phyloP scores from a whole-genome alignment of 2,888 invertebrate species.

The Sericinus montela region DNA sequence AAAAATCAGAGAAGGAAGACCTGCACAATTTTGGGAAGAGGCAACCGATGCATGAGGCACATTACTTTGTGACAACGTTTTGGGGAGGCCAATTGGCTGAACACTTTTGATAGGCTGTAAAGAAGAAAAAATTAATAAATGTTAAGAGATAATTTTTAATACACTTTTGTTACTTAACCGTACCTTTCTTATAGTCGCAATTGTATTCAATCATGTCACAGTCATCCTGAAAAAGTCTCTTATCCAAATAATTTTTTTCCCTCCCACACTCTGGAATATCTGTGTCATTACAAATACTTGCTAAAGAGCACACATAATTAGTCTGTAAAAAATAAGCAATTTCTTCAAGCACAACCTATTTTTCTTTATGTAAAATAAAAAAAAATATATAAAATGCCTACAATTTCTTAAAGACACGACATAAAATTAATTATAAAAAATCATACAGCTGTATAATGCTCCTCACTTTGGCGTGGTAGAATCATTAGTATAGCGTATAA shows the following conservation, averaged over 20 bases:
- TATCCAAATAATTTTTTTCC: conserved; percentile 15
- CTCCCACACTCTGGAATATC: conserved; percentile 53
- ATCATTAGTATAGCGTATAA: background rate
- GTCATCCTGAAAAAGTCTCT: conserved; percentile 48
- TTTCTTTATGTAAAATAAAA: too few relatives aligned
- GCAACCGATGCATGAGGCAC: too few relatives aligned
- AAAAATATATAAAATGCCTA: too few relatives aligned
- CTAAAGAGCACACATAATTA: conserved; percentile 40
- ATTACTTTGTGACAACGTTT: too few relatives aligned
- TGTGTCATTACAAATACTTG: conserved; percentile 59
- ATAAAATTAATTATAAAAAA: background rate
- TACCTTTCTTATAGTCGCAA: conserved; percentile 45
- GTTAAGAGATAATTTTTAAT: too few relatives aligned
- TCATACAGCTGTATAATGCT: conserved; percentile 10
- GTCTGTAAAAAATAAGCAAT: conserved; percentile 31
- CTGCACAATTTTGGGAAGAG: too few relatives aligned
- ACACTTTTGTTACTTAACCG: conserved; percentile 3
- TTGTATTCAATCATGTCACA: conserved; percentile 57
- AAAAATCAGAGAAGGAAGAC: too few relatives aligned
- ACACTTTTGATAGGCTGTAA: too few relatives aligned
- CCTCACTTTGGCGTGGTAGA: conserved; percentile 1
- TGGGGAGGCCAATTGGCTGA: too few relatives aligned
- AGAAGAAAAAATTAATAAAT: too few relatives aligned
- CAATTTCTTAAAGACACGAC: too few relatives aligned
- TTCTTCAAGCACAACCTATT: too few relatives aligned